Conservation (phyloP, 92 coral and sea anemone genomes). For the Scolanthus callimorphus region DNA sequence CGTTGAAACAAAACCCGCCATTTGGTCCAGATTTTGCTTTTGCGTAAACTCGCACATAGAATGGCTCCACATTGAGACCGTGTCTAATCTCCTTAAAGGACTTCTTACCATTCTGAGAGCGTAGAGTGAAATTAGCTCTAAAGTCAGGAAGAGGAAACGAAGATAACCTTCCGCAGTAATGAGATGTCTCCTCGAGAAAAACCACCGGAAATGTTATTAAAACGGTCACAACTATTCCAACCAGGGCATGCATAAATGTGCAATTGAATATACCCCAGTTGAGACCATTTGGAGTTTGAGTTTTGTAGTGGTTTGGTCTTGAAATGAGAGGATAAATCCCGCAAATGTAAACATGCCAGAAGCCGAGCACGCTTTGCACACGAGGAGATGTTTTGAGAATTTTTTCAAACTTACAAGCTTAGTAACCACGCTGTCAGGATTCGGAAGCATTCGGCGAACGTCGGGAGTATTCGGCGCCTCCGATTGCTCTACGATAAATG, state of each 20-base stretch:
- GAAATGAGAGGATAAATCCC: too few relatives aligned
- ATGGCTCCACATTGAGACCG: constrained; percentile 77
- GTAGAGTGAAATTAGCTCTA: constrained; percentile 61
- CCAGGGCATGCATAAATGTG: constrained; percentile 25
- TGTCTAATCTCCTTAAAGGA: constrained; percentile 86
- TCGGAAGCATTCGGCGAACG: background rate
- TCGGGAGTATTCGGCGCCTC: background rate
- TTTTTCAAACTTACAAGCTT: background rate
- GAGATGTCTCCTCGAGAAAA: constrained; percentile 16
- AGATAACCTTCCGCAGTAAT: constrained; percentile 62
- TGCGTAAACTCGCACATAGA: constrained; percentile 94
- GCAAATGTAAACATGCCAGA: too few relatives aligned
- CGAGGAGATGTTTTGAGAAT: too few relatives aligned
- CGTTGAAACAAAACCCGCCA: constrained; percentile 76
- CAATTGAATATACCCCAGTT: background rate
- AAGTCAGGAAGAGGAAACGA: constrained; percentile 88
- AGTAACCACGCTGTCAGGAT: background rate
- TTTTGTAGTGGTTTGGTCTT: background rate
- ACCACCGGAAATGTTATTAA: constrained; percentile 16
- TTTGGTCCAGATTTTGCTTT: constrained; percentile 52
- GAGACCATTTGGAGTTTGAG: background rate
- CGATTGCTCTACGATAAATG: too few relatives aligned
- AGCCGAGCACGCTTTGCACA: too few relatives aligned
- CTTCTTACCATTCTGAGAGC: constrained; percentile 65
- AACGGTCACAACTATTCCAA: constrained; percentile 17